phyloP scores from a whole-genome alignment of 2,888 invertebrate genomes.

The Cordilura impudica region DNA sequence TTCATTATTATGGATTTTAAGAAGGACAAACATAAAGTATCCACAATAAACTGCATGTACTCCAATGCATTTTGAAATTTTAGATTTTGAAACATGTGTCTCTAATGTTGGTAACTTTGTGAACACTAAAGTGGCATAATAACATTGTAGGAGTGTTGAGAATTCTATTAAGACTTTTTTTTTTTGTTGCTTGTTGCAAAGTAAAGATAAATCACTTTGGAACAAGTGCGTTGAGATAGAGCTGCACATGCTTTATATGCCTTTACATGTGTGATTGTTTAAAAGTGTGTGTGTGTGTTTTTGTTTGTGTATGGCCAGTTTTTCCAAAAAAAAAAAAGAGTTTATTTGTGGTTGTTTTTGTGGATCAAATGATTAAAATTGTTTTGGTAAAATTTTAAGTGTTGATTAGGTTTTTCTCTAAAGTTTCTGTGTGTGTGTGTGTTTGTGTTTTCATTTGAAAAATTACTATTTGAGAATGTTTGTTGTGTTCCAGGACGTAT shows the following conservation, averaged over 20 bases:
- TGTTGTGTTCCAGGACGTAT: conserved; percentile 19
- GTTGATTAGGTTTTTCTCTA: conserved; percentile 67
- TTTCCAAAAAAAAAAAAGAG: conserved; percentile 54
- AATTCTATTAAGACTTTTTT: conserved; percentile 39
- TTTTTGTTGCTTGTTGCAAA: conserved; percentile 29
- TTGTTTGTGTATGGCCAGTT: conserved; percentile 10
- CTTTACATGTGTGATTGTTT: background rate
- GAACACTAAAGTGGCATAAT: conserved; percentile 71
- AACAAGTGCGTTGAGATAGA: conserved; percentile 41
- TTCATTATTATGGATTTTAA: conserved; percentile 50
- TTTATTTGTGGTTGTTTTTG: conserved; percentile 66
- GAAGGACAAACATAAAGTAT: conserved; percentile 13
- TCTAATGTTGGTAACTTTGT: conserved; percentile 20
- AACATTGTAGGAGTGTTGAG: conserved; percentile 64
- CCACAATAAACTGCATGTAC: background rate
- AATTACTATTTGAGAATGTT: conserved; percentile 58
- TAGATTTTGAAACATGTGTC: conserved; percentile 14
- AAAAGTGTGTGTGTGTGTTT: background rate
- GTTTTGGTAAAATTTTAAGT: conserved; percentile 68
- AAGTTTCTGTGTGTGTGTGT: background rate
- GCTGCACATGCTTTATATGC: background rate
- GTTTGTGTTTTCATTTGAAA: conserved; percentile 44
- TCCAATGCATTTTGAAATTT: conserved; percentile 22
- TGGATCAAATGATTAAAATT: conserved; percentile 72
- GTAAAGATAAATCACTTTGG: conserved; percentile 62